These are phyloP conservation scores for Phenganax subtilis DNA, from an alignment of 92 coral and sea anemone genomes.

Conservation along the genomic window DNA sequence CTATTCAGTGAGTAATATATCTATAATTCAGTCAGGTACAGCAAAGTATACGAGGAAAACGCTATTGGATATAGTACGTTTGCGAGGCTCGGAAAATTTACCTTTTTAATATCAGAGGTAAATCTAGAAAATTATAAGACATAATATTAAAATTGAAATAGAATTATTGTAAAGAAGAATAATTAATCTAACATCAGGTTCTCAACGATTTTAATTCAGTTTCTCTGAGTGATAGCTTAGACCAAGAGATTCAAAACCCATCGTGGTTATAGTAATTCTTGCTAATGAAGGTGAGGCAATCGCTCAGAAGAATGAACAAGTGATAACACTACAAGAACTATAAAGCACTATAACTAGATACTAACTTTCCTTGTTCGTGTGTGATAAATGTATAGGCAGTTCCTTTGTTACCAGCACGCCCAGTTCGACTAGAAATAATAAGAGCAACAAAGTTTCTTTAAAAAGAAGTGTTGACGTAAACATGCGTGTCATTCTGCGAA, in stretches of 20 bases:
- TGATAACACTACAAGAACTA: neutral
- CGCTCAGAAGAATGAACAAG: neutral
- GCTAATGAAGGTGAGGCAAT: neutral
- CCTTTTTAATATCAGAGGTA: neutral
- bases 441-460: neutral
- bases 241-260: too few relatives aligned
- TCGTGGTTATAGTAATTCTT: too few relatives aligned
- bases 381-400: constrained; percentile 87
- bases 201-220: too few relatives aligned
- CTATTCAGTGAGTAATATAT: too few relatives aligned
- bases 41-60: neutral
- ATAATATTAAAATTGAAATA: neutral
- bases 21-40: neutral
- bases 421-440: constrained; percentile 60
- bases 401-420: constrained; percentile 96
- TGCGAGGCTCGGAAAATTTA: neutral
- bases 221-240: too few relatives aligned
- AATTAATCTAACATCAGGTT: too few relatives aligned
- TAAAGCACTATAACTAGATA: neutral
- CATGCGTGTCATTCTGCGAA: neutral
- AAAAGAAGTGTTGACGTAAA: neutral
- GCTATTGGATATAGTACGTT: neutral
- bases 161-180: too few relatives aligned
- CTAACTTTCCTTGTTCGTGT: constrained; percentile 93
- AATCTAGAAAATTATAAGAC: neutral